Conservation (phyloP, 2,888 invertebrate species). For the Phengaris arion region DNA sequence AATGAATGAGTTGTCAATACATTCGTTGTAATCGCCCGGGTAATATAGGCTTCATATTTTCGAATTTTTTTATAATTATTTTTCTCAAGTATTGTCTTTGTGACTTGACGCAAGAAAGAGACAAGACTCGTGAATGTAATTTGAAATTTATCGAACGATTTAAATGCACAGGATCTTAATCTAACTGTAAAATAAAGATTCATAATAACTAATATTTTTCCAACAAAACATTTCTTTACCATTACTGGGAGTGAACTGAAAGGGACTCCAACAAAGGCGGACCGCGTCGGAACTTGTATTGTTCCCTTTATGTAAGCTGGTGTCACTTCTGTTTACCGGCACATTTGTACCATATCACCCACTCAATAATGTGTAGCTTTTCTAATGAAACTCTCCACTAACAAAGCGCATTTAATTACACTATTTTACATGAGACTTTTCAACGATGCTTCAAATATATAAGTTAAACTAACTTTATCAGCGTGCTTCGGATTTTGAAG, state of each 20-base stretch:
- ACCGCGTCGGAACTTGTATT: conserved; percentile 69
- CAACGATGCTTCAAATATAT: background rate
- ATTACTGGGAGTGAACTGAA: conserved; percentile 70
- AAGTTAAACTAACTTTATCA: background rate
- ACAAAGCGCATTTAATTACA: conserved; percentile 30
- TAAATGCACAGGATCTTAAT: too few relatives aligned
- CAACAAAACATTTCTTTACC: conserved; percentile 42
- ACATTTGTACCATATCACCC: conserved; percentile 52
- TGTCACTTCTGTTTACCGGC: conserved; percentile 55
- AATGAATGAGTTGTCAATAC: too few relatives aligned
- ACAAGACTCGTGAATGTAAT: too few relatives aligned
- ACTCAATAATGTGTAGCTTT: conserved; percentile 47
- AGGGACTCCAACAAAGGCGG: conserved; percentile 66
- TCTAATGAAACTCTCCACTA: conserved; percentile 41
- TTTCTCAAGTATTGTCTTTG: too few relatives aligned
- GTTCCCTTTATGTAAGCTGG: conserved; percentile 61
- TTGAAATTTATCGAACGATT: too few relatives aligned
- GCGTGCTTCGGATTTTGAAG: background rate
- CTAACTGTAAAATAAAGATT: background rate
- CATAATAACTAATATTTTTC: conserved; percentile 19
- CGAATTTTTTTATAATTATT: too few relatives aligned
- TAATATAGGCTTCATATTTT: too few relatives aligned
- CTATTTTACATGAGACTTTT: background rate
- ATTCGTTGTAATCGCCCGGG: too few relatives aligned
- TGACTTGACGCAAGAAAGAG: too few relatives aligned